phyloP scores from a whole-genome alignment of 2,113 vertebrate genomes.

The Thalassoma bifasciatum region DNA sequence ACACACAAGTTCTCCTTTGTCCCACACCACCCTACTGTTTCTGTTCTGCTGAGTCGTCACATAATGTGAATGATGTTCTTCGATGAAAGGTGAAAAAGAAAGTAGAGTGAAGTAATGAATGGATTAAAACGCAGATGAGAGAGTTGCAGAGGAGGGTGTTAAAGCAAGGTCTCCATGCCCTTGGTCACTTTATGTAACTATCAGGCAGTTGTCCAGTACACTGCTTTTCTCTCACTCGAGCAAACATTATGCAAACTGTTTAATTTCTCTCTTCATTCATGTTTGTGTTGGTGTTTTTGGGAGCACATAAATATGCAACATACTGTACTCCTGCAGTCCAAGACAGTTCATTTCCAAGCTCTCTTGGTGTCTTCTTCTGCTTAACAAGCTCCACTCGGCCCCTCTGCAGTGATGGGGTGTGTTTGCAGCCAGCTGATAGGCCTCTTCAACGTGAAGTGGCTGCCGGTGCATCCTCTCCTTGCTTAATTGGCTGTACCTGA shows the following conservation, averaged over 20 bases:
- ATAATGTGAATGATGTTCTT: slow-evolving; percentile 55
- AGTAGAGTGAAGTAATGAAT: slow-evolving; percentile 28
- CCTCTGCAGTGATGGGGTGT: slow-evolving; percentile 20
- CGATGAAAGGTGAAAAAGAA: slow-evolving; percentile 22
- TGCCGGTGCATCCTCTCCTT: slow-evolving; percentile 55
- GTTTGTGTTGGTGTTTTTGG: neutral
- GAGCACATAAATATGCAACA: neutral
- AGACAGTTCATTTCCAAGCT: slow-evolving; percentile 3
- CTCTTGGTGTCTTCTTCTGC: slow-evolving; percentile 13
- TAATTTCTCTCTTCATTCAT: slow-evolving; percentile 10
- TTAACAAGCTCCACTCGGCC: slow-evolving; percentile 41
- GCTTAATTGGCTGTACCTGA: slow-evolving; percentile 82
- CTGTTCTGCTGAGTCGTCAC: slow-evolving; percentile 38
- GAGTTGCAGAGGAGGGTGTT: slow-evolving; percentile 6
- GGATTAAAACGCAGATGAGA: slow-evolving; percentile 55
- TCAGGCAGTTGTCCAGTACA: slow-evolving; percentile 26
- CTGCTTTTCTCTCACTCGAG: slow-evolving; percentile 23
- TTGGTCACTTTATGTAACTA: slow-evolving; percentile 42
- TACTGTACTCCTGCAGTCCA: slow-evolving; percentile 18
- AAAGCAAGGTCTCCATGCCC: slow-evolving; percentile 55
- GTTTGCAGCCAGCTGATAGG: slow-evolving; percentile 52
- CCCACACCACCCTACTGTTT: slow-evolving; percentile 22
- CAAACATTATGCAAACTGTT: slow-evolving; percentile 4
- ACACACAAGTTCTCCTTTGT: slow-evolving; percentile 21
- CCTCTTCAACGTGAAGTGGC: slow-evolving; percentile 64